These are phyloP conservation scores for Frieseomelitta varia DNA, from an alignment of 1,140 invertebrate genomes.

Conservation along the genomic window DNA sequence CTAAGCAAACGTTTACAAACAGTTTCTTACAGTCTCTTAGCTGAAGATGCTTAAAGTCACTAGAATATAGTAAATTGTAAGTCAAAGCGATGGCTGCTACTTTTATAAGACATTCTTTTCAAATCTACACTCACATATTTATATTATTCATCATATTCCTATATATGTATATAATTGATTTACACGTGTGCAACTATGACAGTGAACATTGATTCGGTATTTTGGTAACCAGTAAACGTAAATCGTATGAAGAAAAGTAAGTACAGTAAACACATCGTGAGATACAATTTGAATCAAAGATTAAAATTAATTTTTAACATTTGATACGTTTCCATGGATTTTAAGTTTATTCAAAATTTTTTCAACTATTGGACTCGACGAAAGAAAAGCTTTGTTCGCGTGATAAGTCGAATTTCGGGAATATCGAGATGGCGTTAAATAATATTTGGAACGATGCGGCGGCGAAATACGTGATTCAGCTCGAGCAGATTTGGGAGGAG, in stretches of 20 bases:
- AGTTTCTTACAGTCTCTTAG: neutral
- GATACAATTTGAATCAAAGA: neutral
- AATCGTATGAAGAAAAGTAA: neutral
- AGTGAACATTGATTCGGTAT: slow-evolving; percentile 12
- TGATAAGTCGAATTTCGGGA: neutral
- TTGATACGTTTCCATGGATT: neutral
- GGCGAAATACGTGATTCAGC: slow-evolving; percentile 10
- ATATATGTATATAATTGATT: neutral
- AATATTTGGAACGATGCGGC: neutral
- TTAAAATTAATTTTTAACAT: neutral
- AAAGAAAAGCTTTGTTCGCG: neutral
- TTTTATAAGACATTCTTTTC: neutral
- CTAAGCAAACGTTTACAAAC: neutral
- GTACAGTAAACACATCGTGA: neutral
- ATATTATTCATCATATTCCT: neutral
- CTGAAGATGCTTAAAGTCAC: neutral
- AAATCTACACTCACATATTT: neutral
- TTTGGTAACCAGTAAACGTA: neutral
- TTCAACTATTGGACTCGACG: neutral
- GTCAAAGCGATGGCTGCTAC: neutral
- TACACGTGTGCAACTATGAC: neutral
- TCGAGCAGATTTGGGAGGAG: neutral
- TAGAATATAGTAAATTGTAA: neutral
- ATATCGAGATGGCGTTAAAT: neutral
- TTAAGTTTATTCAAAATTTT: neutral